phyloP scores from a whole-genome alignment of 2,797 vertebrate species.

The Aselliscus stoliczkanus region DNA sequence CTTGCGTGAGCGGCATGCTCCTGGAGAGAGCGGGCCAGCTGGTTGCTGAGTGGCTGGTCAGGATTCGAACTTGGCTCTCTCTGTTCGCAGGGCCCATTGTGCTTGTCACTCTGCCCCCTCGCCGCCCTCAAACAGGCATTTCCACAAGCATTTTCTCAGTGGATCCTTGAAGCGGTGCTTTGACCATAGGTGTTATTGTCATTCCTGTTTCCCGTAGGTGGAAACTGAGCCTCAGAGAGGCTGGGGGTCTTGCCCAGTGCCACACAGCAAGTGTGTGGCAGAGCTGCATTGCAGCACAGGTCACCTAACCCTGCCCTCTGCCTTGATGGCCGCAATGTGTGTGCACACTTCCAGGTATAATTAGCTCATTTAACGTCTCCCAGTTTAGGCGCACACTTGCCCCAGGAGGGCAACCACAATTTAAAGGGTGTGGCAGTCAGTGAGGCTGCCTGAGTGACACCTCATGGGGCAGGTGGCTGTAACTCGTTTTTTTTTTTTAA shows the following conservation, averaged over 20 bases:
- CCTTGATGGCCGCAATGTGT: accelerated
- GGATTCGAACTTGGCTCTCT: not conserved
- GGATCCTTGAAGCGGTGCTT: not conserved
- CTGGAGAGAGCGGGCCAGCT: not conserved
- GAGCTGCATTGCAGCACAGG: accelerated
- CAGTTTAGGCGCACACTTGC: not conserved
- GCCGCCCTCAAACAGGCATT: not conserved
- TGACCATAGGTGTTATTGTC: not conserved
- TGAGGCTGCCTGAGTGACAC: not conserved
- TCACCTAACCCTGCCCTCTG: accelerated
- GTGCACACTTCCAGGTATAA: accelerated
- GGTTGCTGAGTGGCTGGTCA: not conserved
- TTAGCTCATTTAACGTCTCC: not conserved
- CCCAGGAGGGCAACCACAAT: no score
- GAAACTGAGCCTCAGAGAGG: not conserved
- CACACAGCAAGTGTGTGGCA: not conserved
- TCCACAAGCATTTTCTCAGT: not conserved
- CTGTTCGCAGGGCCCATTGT: not conserved
- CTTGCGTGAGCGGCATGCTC: not conserved
- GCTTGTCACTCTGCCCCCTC: not conserved
- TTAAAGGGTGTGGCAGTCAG: accelerated
- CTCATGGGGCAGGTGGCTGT: no score
- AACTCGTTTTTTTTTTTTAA: no score
- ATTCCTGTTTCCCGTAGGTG: not conserved
- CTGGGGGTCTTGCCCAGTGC: not conserved